phyloP scores from a whole-genome alignment of 2,113 vertebrate genomes.

The Muntiacus muntjak region DNA sequence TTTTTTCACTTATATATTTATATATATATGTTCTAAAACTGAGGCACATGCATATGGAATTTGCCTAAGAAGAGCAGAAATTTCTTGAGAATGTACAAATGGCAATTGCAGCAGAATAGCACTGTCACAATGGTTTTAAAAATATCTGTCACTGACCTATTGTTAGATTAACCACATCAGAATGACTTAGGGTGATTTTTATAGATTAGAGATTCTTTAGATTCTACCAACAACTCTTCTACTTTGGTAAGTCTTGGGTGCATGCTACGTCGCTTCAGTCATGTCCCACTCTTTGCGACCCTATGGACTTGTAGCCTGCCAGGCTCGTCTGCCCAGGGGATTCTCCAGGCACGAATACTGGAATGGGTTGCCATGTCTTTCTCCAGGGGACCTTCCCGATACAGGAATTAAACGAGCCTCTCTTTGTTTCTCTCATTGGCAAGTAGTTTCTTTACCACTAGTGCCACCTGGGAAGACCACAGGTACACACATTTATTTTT shows the following conservation, averaged over 20 bases:
- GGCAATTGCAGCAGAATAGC: not conserved
- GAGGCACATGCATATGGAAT: not conserved
- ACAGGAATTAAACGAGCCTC: not conserved
- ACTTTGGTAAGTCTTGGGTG: not conserved
- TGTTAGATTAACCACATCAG: not conserved
- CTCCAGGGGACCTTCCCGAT: fast-evolving
- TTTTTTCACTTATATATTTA: not conserved
- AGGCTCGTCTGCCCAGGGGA: not conserved
- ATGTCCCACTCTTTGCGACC: not conserved
- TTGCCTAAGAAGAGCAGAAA: not conserved
- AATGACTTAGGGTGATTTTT: not conserved
- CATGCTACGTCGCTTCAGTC: not conserved
- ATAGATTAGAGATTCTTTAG: not conserved
- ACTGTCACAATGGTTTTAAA: not conserved
- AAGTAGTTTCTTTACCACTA: not conserved
- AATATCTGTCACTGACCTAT: not conserved
- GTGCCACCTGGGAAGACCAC: not conserved
- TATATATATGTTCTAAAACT: not conserved
- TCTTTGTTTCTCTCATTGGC: not conserved
- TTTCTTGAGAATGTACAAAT: not conserved
- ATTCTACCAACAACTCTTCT: not conserved
- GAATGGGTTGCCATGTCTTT: not conserved
- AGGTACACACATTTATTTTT: not conserved
- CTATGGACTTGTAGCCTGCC: not conserved
- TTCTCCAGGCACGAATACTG: not conserved